Percentiles rank a stretch among this genome's conserved stretches.
Conservation (phyloP, 2,113 vertebrate genomes). For the Pollachius pollachius region DNA sequence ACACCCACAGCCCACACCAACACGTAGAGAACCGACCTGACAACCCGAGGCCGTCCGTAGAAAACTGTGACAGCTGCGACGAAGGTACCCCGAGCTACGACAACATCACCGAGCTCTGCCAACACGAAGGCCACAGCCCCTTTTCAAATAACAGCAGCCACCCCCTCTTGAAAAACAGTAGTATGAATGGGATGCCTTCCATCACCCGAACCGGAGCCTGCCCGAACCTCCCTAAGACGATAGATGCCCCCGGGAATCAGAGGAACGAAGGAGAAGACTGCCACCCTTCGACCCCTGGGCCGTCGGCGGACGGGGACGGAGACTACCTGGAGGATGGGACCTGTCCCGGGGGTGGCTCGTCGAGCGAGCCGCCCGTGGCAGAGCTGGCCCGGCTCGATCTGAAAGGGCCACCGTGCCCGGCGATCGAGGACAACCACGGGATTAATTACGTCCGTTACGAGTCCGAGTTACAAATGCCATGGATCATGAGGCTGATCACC, state of each 20-base stretch:
- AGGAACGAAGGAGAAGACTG: constrained; percentile 57
- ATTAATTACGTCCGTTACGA: constrained; percentile 97
- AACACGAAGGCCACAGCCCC: constrained; percentile 59
- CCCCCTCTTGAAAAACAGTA: constrained; percentile 63
- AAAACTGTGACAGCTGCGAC: constrained; percentile 60
- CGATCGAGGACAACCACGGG: constrained; percentile 72
- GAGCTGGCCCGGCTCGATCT: constrained; percentile 74
- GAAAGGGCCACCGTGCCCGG: constrained; percentile 43
- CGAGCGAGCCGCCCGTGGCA: constrained; percentile 68
- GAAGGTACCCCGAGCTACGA: constrained; percentile 62
- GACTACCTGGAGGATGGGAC: constrained; percentile 67
- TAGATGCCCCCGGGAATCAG: constrained; percentile 26
- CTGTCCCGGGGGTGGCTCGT: constrained; percentile 70
- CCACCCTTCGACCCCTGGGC: constrained; percentile 29
- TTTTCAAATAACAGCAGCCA: constrained; percentile 71
- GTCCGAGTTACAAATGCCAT: constrained; percentile 99
- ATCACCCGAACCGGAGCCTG: constrained; percentile 53
- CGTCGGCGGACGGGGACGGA: not conserved
- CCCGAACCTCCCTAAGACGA: constrained; percentile 22
- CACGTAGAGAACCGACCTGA: constrained; percentile 55
- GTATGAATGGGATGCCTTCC: constrained; percentile 65
- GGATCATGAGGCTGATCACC: constrained; percentile 99
- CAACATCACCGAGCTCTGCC: constrained; percentile 62
- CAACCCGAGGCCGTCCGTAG: constrained; percentile 57
- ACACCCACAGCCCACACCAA: constrained; percentile 73